Percentiles rank a stretch among this genome's conserved stretches.
Evolutionary conservation across 2,113 vertebrate genomes (phyloP).

Genomic region (Muntiacus muntjak): DNA sequence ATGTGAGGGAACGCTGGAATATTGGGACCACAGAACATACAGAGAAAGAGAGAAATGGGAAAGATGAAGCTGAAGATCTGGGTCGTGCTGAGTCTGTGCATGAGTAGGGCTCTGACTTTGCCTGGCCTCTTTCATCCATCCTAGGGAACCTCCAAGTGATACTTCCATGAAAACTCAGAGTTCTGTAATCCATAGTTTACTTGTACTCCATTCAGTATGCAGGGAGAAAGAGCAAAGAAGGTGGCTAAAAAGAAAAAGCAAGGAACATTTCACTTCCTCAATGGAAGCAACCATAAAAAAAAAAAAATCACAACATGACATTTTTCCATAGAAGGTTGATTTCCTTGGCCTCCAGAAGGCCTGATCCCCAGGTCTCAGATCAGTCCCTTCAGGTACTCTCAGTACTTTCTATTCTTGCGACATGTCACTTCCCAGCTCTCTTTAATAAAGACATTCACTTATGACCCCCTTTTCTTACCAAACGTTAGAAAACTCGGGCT

Average conservation of each 20-base stretch:
- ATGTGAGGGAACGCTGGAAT: not conserved
- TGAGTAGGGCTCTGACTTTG: not conserved
- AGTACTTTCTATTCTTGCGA: not conserved
- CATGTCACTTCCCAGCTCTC: not conserved
- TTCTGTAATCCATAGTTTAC: not conserved
- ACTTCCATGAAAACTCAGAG: not conserved
- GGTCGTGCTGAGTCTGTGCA: not conserved
- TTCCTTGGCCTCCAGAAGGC: fast-evolving
- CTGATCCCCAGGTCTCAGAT: not conserved
- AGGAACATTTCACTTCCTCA: not conserved
- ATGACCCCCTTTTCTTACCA: not conserved
- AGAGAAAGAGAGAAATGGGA: not conserved
- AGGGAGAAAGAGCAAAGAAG: not conserved
- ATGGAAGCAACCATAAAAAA: not conserved
- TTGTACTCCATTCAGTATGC: not conserved
- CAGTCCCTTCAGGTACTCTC: not conserved
- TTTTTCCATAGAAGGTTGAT: not conserved
- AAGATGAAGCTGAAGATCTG: not conserved
- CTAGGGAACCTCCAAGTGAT: not conserved
- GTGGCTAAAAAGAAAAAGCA: not conserved
- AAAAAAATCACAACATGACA: not conserved
- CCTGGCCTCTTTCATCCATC: not conserved
- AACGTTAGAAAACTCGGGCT: not conserved
- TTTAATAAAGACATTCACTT: not conserved
- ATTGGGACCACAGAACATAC: fast-evolving